phyloP scores from a whole-genome alignment of 2,113 vertebrate genomes.

The Brachyhypopomus gauderio region DNA sequence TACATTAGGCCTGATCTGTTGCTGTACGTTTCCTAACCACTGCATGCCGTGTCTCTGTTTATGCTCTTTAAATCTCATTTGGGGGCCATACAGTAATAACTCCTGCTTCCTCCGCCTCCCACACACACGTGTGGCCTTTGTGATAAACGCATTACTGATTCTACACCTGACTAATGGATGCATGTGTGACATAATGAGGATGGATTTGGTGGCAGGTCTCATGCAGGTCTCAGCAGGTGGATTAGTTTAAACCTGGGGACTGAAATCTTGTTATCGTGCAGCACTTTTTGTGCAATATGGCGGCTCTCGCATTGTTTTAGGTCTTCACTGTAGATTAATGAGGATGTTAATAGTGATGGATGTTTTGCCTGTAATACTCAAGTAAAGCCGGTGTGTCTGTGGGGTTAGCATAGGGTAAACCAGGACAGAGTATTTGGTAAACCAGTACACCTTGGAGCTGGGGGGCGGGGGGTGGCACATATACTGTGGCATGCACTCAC shows the following conservation, averaged over 20 bases:
- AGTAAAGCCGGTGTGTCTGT: too few relatives aligned
- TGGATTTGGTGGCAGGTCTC: slow-evolving; percentile 48
- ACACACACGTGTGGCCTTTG: slow-evolving; percentile 37
- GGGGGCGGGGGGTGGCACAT: too few relatives aligned
- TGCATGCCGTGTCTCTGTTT: slow-evolving; percentile 33
- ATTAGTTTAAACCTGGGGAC: slow-evolving; percentile 48
- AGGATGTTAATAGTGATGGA: neutral
- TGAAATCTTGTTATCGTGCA: slow-evolving; percentile 49
- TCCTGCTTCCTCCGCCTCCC: slow-evolving; percentile 13
- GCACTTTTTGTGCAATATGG: slow-evolving; percentile 20
- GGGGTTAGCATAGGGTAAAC: too few relatives aligned
- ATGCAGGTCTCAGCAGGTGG: slow-evolving; percentile 28
- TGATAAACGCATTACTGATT: slow-evolving; percentile 52
- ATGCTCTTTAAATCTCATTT: slow-evolving; percentile 50
- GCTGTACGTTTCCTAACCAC: slow-evolving; percentile 16
- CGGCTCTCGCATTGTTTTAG: neutral
- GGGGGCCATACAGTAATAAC: slow-evolving; percentile 47
- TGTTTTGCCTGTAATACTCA: neutral
- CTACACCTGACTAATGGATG: slow-evolving; percentile 54
- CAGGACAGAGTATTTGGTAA: too few relatives aligned
- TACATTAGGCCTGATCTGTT: neutral
- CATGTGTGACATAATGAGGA: slow-evolving; percentile 54
- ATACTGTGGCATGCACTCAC: too few relatives aligned
- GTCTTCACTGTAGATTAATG: slow-evolving; percentile 6
- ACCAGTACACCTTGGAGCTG: too few relatives aligned